phyloP scores from a whole-genome alignment of 2,888 invertebrate genomes.

The Parthenolecanium corni region DNA sequence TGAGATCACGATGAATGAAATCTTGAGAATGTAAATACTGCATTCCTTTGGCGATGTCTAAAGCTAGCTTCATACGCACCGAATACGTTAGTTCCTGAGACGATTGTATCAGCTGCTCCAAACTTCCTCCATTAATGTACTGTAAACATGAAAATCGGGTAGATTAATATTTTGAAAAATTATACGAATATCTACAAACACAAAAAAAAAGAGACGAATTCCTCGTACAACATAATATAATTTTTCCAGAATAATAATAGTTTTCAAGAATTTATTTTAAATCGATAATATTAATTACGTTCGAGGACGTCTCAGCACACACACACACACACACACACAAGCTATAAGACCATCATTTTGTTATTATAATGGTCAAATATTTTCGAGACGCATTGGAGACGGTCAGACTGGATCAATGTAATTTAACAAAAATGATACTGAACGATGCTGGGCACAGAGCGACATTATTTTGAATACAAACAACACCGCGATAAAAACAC shows the following conservation, averaged over 20 bases:
- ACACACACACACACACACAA: too few relatives aligned
- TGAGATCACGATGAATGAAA: conserved; percentile 61
- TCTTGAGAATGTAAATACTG: conserved; percentile 83
- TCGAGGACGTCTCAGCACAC: too few relatives aligned
- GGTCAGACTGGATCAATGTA: too few relatives aligned
- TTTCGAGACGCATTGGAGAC: too few relatives aligned
- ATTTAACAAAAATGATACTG: too few relatives aligned
- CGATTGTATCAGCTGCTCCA: conserved; percentile 76
- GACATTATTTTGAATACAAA: too few relatives aligned
- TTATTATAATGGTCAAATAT: too few relatives aligned
- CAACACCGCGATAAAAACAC: too few relatives aligned
- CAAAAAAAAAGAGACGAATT: not conserved
- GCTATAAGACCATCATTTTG: too few relatives aligned
- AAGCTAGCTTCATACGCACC: conserved; percentile 67
- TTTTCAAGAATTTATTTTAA: not conserved
- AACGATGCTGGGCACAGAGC: too few relatives aligned
- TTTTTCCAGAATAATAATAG: not conserved
- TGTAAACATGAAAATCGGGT: conserved; percentile 36
- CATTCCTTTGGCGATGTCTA: conserved; percentile 84
- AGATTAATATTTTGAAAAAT: conserved; percentile 7
- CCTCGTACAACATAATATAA: too few relatives aligned
- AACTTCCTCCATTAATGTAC: conserved; percentile 87
- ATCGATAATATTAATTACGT: too few relatives aligned
- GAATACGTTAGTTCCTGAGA: conserved; percentile 62
- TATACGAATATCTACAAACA: not conserved